phyloP scores from a whole-genome alignment of 1,140 invertebrate species.

The Zaprionus gabonicus region DNA sequence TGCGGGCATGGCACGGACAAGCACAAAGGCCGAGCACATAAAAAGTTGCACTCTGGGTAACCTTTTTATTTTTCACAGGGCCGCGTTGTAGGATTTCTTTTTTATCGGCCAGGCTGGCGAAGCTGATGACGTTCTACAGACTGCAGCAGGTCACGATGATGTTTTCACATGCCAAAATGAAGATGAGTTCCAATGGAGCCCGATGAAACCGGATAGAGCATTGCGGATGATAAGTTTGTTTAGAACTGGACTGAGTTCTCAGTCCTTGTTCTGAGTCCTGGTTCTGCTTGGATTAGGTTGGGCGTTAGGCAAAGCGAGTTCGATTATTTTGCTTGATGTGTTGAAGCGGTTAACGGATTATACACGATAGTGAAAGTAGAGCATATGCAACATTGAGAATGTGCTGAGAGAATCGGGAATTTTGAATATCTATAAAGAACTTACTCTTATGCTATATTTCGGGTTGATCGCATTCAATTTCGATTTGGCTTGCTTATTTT shows the following conservation, averaged over 20 bases:
- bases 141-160: slow-evolving; percentile 18
- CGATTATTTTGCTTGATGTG: slow-evolving; percentile 47
- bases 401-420: slow-evolving; percentile 19
- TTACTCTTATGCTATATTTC: slow-evolving; percentile 71
- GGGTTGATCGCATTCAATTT: slow-evolving; percentile 63
- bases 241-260: slow-evolving; percentile 7
- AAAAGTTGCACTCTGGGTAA: slow-evolving; percentile 58
- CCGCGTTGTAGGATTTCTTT: slow-evolving; percentile 28
- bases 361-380: slow-evolving; percentile 19
- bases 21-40: slow-evolving; percentile 21
- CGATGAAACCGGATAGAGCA: slow-evolving; percentile 11
- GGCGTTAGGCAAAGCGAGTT: slow-evolving; percentile 13
- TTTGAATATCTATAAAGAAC: slow-evolving; percentile 38
- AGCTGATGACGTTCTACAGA: slow-evolving; percentile 14
- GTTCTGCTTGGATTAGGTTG: slow-evolving; percentile 18
- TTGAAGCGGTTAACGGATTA: slow-evolving; percentile 47
- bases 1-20: slow-evolving; percentile 14
- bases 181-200: slow-evolving; percentile 46
- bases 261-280: background rate
- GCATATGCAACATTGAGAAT: slow-evolving; percentile 39
- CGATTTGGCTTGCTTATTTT: slow-evolving; percentile 47
- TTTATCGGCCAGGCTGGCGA: slow-evolving; percentile 15
- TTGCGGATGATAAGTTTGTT: slow-evolving; percentile 49
- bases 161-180: slow-evolving; percentile 37
- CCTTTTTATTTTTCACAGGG: slow-evolving; percentile 32